Percentiles rank a stretch among this genome's conserved stretches.
phyloP scores from a whole-genome alignment of 2,113 vertebrate species.

The Brachypodius melanocephalos region DNA sequence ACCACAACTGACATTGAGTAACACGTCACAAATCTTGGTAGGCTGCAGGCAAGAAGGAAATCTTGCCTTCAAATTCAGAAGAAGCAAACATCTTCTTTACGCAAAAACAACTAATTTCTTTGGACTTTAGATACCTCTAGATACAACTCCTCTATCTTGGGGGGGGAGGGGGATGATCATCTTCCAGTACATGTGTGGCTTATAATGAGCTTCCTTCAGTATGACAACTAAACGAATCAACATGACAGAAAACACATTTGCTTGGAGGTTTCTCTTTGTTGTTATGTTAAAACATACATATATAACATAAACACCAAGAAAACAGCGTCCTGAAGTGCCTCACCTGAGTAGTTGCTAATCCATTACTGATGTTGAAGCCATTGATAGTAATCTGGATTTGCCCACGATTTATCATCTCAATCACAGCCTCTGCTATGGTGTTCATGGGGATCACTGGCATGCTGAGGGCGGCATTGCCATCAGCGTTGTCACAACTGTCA shows the following conservation, averaged over 20 bases:
- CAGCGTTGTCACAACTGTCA: conserved; percentile 85
- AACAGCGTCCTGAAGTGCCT: neutral
- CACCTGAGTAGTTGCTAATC: conserved; percentile 97
- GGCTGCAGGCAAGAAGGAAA: neutral
- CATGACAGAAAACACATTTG: neutral
- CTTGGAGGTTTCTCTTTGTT: neutral
- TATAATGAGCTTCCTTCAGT: neutral
- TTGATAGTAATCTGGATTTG: conserved; percentile 99
- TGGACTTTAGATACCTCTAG: neutral
- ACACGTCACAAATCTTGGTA: neutral
- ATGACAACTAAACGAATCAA: neutral
- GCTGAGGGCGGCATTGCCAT: conserved; percentile 87
- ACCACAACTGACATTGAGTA: neutral
- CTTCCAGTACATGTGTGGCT: neutral
- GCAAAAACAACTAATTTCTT: neutral
- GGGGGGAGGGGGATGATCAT: neutral
- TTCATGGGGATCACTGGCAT: conserved; percentile 99
- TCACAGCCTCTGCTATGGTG: conserved; percentile 96
- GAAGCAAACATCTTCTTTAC: neutral
- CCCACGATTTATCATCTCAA: conserved; percentile 99
- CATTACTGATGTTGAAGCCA: conserved; percentile 96
- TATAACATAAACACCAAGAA: neutral
- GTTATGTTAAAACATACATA: neutral
- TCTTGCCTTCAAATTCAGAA: neutral
- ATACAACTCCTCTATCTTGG: neutral